A percentile compares a stretch with the other conserved stretches of the same genome.
phyloP scores from a whole-genome alignment of 2,888 invertebrate genomes.

The Caenorhabditis sp. region DNA sequence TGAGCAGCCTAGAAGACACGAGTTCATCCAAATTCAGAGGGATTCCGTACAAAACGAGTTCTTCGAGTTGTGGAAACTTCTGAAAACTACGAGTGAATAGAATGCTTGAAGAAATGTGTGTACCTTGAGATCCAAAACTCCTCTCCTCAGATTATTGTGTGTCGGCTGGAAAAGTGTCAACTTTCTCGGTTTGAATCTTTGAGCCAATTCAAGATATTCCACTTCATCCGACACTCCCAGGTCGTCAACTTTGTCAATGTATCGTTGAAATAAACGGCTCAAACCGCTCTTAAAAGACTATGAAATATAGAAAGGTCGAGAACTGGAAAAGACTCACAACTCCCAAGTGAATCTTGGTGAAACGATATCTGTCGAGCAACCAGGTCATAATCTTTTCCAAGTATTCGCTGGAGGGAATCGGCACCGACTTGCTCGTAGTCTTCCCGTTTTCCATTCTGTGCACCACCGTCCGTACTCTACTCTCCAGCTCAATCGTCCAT shows the following conservation, averaged over 20 bases:
- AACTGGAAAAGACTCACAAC: constrained; percentile 19
- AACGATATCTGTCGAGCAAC: constrained; percentile 23
- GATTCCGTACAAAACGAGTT: constrained; percentile 22
- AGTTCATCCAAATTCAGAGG: constrained; percentile 32
- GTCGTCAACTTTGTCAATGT: constrained; percentile 7
- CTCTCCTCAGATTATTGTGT: background rate
- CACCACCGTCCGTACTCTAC: constrained; percentile 32
- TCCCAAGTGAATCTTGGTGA: constrained; percentile 39
- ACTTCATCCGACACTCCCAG: constrained; percentile 36
- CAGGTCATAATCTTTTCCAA: constrained; percentile 20
- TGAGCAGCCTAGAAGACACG: constrained; percentile 11
- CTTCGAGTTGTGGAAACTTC: constrained; percentile 35
- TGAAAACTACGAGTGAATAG: background rate
- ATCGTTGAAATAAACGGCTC: constrained; percentile 11
- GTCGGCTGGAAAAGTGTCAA: constrained; percentile 26
- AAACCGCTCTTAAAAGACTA: constrained; percentile 32
- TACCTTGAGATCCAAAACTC: constrained; percentile 21
- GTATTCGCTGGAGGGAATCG: constrained; percentile 16
- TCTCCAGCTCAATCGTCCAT: constrained; percentile 25
- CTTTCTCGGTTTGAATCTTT: constrained; percentile 9
- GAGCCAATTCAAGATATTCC: constrained; percentile 23
- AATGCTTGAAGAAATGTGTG: background rate
- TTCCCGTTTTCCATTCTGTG: background rate
- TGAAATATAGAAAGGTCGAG: background rate
- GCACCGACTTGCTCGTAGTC: background rate